Conservation (phyloP, 2,113 vertebrate species). For the Cavia aperea region DNA sequence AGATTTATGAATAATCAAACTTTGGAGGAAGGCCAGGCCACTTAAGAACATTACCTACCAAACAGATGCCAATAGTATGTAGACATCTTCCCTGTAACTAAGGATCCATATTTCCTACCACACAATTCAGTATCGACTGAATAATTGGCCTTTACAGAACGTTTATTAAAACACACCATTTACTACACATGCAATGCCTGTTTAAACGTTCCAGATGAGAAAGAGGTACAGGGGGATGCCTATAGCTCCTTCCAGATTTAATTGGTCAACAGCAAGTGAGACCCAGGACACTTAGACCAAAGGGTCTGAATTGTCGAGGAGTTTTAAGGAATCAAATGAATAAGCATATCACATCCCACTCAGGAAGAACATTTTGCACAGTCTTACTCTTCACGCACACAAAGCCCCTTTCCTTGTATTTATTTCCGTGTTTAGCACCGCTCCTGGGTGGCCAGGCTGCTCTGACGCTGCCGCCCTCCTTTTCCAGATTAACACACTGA, state of each 20-base stretch:
- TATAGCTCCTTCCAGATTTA: background rate
- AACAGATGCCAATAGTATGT: slow-evolving; percentile 58
- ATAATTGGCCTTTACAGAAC: slow-evolving; percentile 72
- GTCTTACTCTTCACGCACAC: background rate
- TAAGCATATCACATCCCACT: background rate
- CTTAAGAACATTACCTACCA: slow-evolving; percentile 73
- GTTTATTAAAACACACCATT: slow-evolving; percentile 70
- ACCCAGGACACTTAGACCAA: background rate
- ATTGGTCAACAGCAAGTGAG: background rate
- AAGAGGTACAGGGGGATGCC: background rate
- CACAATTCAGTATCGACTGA: slow-evolving; percentile 70
- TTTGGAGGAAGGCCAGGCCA: slow-evolving; percentile 73
- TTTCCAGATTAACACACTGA: background rate
- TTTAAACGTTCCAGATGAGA: slow-evolving; percentile 21
- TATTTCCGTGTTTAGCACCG: background rate
- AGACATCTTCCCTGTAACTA: slow-evolving; percentile 65
- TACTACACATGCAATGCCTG: slow-evolving; percentile 33
- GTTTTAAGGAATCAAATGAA: background rate
- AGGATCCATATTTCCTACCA: slow-evolving; percentile 64
- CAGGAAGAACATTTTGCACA: background rate
- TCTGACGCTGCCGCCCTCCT: background rate
- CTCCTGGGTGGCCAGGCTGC: slow-evolving; percentile 20
- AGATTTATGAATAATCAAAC: slow-evolving; percentile 85
- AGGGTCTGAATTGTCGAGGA: background rate
- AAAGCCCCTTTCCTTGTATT: background rate